Conservation (phyloP, 2,888 invertebrate genomes). For the Eupeodes latifasciatus region DNA sequence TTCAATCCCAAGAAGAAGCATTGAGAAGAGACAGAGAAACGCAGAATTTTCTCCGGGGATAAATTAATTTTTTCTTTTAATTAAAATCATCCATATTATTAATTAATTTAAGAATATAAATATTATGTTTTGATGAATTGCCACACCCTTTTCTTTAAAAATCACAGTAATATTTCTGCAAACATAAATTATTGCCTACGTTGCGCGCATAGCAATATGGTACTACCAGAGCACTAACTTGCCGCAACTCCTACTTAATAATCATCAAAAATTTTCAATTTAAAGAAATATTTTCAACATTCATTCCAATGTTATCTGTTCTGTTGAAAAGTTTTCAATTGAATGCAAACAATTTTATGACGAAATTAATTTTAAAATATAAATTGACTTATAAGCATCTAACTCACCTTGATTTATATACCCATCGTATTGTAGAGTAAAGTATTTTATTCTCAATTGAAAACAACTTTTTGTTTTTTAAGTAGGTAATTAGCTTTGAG, state of each 20-base stretch:
- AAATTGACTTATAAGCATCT: not conserved
- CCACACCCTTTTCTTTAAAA: constrained; percentile 66
- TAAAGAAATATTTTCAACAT: not conserved
- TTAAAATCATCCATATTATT: constrained; percentile 21
- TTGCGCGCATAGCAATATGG: constrained; percentile 34
- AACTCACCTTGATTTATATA: constrained; percentile 27
- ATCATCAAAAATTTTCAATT: not conserved
- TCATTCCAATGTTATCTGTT: not conserved
- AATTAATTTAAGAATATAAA: constrained; percentile 32
- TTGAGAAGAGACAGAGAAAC: not conserved
- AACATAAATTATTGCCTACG: constrained; percentile 13
- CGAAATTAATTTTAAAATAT: not conserved
- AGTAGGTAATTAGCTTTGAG: not conserved
- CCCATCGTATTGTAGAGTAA: not conserved
- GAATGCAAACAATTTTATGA: not conserved
- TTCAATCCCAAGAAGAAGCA: not conserved
- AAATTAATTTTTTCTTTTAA: constrained; percentile 5
- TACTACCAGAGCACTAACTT: not conserved
- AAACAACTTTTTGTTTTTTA: not conserved
- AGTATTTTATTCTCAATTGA: not conserved
- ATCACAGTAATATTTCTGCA: constrained; percentile 47
- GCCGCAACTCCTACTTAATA: not conserved
- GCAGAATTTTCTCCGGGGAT: not conserved
- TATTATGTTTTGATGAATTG: constrained; percentile 48
- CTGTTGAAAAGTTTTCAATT: not conserved